phyloP scores from a whole-genome alignment of 2,113 vertebrate species.

The Willisornis vidua region DNA sequence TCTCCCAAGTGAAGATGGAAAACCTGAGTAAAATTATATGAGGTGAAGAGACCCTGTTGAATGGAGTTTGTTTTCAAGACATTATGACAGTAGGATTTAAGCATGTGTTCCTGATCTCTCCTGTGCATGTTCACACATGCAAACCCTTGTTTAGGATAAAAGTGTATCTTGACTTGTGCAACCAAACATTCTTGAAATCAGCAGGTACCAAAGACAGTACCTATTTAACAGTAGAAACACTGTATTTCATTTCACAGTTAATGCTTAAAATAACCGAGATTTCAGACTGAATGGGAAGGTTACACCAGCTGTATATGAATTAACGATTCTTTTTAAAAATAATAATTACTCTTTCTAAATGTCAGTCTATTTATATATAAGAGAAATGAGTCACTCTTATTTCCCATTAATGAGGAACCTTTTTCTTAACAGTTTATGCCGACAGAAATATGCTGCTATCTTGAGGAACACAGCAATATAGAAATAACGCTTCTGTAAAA shows the following conservation, averaged over 20 bases:
- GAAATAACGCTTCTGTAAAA: constrained; percentile 53
- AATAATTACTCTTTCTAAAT: constrained; percentile 26
- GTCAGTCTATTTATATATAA: neutral
- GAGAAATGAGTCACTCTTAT: constrained; percentile 6
- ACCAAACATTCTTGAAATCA: neutral
- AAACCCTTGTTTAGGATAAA: neutral
- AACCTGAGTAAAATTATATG: neutral
- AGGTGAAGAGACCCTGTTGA: neutral
- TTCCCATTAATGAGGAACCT: constrained; percentile 2
- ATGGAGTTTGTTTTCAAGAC: neutral
- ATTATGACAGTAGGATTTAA: neutral
- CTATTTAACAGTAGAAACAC: neutral
- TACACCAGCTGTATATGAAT: neutral
- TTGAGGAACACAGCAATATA: constrained; percentile 3
- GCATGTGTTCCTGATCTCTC: neutral
- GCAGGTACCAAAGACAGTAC: neutral
- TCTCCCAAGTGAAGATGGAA: neutral
- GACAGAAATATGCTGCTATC: neutral
- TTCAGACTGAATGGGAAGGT: neutral
- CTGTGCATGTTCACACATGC: neutral
- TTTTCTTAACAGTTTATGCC: constrained; percentile 1
- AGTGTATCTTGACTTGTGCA: neutral
- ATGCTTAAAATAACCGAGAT: neutral
- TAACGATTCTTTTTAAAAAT: neutral
- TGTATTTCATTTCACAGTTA: neutral